phyloP scores from a whole-genome alignment of 2,797 vertebrate species.

The Steatocranus sp. region DNA sequence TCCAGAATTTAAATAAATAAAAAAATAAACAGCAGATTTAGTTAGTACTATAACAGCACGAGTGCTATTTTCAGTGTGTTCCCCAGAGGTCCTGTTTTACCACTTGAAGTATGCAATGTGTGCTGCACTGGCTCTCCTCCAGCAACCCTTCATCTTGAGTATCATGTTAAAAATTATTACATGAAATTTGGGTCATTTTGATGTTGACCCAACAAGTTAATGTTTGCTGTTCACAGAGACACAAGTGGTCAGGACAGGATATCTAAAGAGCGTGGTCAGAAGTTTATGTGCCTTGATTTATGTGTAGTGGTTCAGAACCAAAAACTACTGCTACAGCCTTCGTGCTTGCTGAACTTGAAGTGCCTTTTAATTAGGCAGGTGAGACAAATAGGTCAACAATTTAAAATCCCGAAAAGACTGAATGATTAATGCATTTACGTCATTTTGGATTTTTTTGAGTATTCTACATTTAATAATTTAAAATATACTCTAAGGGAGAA shows the following conservation, averaged over 20 bases:
- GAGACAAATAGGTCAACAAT: constrained; percentile 25
- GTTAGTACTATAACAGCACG: not conserved
- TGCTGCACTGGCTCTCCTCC: not conserved
- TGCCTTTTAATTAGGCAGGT: constrained; percentile 24
- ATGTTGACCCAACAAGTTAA: not conserved
- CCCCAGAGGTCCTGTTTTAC: not conserved
- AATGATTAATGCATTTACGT: constrained; percentile 20
- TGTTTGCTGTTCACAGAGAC: not conserved
- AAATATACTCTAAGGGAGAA: not conserved
- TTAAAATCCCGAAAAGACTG: constrained; percentile 1
- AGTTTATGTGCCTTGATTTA: not conserved
- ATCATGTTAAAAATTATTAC: not conserved
- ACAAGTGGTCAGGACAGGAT: not conserved
- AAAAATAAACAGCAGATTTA: not conserved
- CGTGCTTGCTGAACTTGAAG: not conserved
- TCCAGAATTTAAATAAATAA: not conserved
- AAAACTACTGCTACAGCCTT: constrained; percentile 1
- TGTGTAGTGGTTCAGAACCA: not conserved
- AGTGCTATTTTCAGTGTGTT: not conserved
- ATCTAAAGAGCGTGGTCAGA: not conserved
- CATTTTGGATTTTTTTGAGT: not conserved
- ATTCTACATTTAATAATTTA: constrained; percentile 26
- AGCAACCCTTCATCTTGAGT: not conserved
- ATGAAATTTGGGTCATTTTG: not conserved
- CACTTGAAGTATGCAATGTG: not conserved